Evolutionary conservation across 2,888 invertebrate species (phyloP).

Genomic region (Zaprionus lineosus): DNA sequence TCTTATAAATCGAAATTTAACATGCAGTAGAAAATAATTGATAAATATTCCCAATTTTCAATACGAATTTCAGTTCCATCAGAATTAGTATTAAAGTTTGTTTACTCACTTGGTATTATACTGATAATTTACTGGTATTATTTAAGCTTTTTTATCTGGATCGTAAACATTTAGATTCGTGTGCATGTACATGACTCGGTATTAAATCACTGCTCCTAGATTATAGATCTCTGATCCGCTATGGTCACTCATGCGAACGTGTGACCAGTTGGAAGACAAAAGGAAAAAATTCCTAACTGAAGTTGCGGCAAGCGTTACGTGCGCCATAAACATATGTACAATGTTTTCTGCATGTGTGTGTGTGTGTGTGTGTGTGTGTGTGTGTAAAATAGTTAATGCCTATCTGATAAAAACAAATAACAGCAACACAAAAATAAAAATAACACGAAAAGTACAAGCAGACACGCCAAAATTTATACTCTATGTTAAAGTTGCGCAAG

Average conservation of each 20-base stretch:
- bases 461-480: conserved; percentile 49
- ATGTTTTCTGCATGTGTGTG: neutral
- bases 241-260: conserved; percentile 34
- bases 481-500: conserved; percentile 22
- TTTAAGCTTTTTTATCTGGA: too few relatives aligned
- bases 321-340: conserved; percentile 17
- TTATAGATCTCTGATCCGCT: conserved; percentile 3
- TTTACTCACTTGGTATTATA: too few relatives aligned
- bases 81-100: too few relatives aligned
- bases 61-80: too few relatives aligned
- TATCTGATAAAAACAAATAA: conserved; percentile 51
- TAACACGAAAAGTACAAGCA: too few relatives aligned
- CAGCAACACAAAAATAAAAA: conserved; percentile 26
- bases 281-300: conserved; percentile 29
- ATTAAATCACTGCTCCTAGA: too few relatives aligned
- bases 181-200: too few relatives aligned
- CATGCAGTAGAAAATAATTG: too few relatives aligned
- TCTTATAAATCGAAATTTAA: too few relatives aligned
- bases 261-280: conserved; percentile 14
- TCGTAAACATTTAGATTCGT: too few relatives aligned
- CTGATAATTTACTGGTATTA: too few relatives aligned
- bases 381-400: conserved; percentile 21
- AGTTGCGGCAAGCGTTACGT: conserved; percentile 38
- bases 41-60: too few relatives aligned
- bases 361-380: neutral